Conservation (phyloP, 2,113 vertebrate genomes). For the Campylorhamphus procurvoides region DNA sequence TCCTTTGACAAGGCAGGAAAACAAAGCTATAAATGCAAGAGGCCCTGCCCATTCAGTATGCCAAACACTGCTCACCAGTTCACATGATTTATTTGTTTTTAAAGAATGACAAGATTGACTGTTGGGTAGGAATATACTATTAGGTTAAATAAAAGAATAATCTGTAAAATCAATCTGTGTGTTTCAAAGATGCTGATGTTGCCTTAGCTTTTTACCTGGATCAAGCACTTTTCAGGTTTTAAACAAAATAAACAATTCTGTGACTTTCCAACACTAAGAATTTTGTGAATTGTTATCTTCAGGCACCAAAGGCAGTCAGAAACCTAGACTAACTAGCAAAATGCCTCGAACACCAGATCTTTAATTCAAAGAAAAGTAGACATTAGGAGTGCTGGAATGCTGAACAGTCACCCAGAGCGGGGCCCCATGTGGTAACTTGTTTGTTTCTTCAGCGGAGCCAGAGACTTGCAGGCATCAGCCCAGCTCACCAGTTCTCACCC, state of each 20-base stretch:
- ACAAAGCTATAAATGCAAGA: not conserved
- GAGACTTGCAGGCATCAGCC: not conserved
- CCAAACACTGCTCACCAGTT: not conserved
- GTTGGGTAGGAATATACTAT: not conserved
- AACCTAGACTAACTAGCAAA: not conserved
- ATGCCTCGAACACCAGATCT: not conserved
- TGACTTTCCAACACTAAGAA: not conserved
- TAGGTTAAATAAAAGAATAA: not conserved
- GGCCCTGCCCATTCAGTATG: not conserved
- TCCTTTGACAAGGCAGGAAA: not conserved
- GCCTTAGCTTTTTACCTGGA: not conserved
- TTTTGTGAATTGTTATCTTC: not conserved
- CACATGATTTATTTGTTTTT: not conserved
- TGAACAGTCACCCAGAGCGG: not conserved
- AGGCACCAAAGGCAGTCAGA: not conserved
- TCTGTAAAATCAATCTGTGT: not conserved
- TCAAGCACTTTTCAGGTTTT: not conserved
- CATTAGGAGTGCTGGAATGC: not conserved
- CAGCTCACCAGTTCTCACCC: not conserved
- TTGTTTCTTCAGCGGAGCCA: not conserved
- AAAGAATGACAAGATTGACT: not conserved
- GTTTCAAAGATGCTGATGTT: not conserved
- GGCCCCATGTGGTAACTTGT: fast-evolving
- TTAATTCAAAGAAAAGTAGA: not conserved
- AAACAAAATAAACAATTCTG: not conserved